A percentile compares a stretch with the other conserved stretches of the same genome.
These are phyloP conservation scores for Drosophila peninsularis DNA, from an alignment of 2,888 invertebrate species.

Conservation along the genomic window DNA sequence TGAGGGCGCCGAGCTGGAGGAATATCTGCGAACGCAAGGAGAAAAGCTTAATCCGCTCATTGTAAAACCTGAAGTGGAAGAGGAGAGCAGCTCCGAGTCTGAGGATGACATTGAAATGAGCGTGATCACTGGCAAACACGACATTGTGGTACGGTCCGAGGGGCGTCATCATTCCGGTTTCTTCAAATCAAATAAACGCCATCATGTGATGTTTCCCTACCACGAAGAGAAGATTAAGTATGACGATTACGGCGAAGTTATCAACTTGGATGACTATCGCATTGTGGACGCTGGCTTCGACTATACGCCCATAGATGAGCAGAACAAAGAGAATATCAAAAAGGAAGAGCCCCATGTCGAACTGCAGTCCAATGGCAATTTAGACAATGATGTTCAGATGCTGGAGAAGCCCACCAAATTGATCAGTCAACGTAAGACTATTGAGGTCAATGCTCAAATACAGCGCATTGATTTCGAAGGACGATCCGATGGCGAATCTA, in stretches of 20 bases:
- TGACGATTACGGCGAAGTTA: conserved; percentile 98
- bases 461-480: conserved; percentile 99
- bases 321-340: conserved; percentile 83
- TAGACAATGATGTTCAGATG: conserved; percentile 79
- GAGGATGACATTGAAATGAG: conserved; percentile 94
- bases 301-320: conserved; percentile 65
- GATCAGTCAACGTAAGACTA: conserved; percentile 89
- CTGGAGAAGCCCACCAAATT: conserved; percentile 96
- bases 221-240: conserved; percentile 95
- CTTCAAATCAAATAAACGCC: conserved; percentile 94
- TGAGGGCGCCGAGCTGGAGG: conserved; percentile 92
- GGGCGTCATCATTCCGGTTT: conserved; percentile 90
- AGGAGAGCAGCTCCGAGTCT: conserved; percentile 91
- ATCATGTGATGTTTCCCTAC: conserved; percentile 98
- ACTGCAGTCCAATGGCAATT: conserved; percentile 61
- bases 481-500: conserved; percentile 92
- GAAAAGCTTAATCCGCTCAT: conserved; percentile 85
- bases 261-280: conserved; percentile 96
- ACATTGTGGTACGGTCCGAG: conserved; percentile 93
- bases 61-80: conserved; percentile 87
- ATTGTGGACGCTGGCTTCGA: conserved; percentile 89
- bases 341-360: conserved; percentile 71
- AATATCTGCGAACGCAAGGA: conserved; percentile 89
- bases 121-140: conserved; percentile 93
- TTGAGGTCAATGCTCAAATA: conserved; percentile 93